Percentiles rank a stretch among this genome's conserved stretches.
Conservation (phyloP, 2,888 invertebrate genomes). For the Caenorhabditis sinica region DNA sequence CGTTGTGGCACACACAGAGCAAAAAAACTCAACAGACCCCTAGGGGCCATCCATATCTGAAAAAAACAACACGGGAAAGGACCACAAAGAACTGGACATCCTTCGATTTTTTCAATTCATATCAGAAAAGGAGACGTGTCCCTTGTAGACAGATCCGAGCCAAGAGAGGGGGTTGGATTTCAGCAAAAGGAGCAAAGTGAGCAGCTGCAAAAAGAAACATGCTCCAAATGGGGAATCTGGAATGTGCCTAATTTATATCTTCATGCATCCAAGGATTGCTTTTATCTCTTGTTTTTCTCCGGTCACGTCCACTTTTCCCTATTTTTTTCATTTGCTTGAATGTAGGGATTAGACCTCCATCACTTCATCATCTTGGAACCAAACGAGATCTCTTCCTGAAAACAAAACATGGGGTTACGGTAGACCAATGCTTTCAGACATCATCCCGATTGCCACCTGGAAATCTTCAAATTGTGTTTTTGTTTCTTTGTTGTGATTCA, state of each 20-base stretch:
- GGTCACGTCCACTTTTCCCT: constrained; percentile 9
- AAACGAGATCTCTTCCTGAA: constrained; percentile 16
- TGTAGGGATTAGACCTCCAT: constrained; percentile 24
- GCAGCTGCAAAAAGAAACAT: constrained; percentile 48
- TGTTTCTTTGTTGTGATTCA: constrained; percentile 16
- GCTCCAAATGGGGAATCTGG: constrained; percentile 14
- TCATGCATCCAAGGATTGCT: constrained; percentile 43
- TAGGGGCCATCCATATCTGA: constrained; percentile 63
- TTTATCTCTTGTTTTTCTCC: constrained; percentile 47
- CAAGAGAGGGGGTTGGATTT: constrained; percentile 3
- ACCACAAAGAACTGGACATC: not conserved
- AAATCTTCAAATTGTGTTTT: constrained; percentile 33
- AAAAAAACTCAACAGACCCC: constrained; percentile 65
- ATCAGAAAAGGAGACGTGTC: not conserved
- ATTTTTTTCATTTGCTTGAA: constrained; percentile 17
- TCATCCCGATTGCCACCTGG: constrained; percentile 31
- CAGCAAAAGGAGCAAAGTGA: constrained; percentile 28
- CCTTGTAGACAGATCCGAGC: constrained; percentile 6
- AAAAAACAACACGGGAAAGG: constrained; percentile 17
- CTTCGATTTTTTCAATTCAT: not conserved
- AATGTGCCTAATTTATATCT: constrained; percentile 50
- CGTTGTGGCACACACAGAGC: constrained; percentile 59
- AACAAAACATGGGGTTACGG: constrained; percentile 15
- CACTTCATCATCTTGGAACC: constrained; percentile 1
- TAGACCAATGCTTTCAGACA: constrained; percentile 19